Conservation (phyloP, 1,140 invertebrate genomes). For the Cherax quadricarinatus region DNA sequence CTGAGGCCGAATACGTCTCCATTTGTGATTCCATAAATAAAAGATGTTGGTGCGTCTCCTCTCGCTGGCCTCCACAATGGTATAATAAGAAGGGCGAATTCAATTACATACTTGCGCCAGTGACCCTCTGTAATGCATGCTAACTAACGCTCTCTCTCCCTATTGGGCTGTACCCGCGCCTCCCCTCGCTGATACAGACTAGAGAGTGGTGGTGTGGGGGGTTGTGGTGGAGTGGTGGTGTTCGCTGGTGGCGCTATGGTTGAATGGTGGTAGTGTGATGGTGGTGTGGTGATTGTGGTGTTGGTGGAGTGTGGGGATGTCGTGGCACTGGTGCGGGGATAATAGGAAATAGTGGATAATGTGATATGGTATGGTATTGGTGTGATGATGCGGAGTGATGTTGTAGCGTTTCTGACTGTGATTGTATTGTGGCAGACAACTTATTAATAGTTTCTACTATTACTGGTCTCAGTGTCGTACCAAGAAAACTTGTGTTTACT, state of each 20-base stretch:
- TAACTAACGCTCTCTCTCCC: constrained; percentile 58
- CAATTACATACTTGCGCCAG: constrained; percentile 69
- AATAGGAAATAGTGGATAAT: not conserved
- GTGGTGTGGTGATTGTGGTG: not conserved
- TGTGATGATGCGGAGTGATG: too few species aligned
- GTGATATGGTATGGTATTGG: too few species aligned
- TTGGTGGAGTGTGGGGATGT: not conserved
- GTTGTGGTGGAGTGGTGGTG: not conserved
- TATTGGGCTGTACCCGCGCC: constrained; percentile 58
- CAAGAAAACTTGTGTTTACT: too few species aligned
- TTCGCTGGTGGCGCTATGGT: constrained; percentile 3
- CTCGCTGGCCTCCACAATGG: constrained; percentile 53
- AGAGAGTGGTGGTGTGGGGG: not conserved
- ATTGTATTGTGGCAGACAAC: too few species aligned
- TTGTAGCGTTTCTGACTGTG: too few species aligned
- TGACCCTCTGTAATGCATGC: constrained; percentile 70
- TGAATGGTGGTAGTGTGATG: not conserved
- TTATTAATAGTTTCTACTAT: too few species aligned
- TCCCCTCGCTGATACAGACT: not conserved
- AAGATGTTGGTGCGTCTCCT: constrained; percentile 48
- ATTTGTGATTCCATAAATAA: constrained; percentile 71
- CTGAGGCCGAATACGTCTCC: constrained; percentile 53
- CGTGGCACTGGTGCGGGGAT: not conserved
- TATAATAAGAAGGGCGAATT: constrained; percentile 69
- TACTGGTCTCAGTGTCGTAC: too few species aligned